phyloP scores from a whole-genome alignment of 2,113 vertebrate species.

The Alouatta palliata region DNA sequence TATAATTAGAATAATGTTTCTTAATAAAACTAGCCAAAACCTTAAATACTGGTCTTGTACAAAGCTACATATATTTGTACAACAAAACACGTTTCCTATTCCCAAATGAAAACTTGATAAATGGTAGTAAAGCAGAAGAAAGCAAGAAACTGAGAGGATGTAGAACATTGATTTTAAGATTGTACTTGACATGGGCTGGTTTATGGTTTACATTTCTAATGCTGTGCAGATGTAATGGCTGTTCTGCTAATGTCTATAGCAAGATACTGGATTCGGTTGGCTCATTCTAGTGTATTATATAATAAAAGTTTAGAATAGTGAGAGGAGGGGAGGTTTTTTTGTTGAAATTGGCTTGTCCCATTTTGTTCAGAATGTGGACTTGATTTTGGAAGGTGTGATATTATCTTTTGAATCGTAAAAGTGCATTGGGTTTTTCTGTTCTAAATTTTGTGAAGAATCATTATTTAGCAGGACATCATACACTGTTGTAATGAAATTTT shows the following conservation, averaged over 20 bases:
- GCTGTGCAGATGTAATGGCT: neutral
- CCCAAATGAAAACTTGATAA: neutral
- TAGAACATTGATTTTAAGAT: neutral
- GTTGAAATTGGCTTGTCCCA: neutral
- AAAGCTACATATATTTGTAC: neutral
- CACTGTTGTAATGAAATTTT: neutral
- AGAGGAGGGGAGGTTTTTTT: neutral
- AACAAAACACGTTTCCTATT: neutral
- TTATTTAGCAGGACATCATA: neutral
- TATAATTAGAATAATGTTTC: neutral
- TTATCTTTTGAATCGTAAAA: slow-evolving; percentile 9
- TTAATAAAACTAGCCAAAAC: neutral
- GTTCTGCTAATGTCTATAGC: neutral
- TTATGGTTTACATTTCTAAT: neutral
- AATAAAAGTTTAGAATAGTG: neutral
- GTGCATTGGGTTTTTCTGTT: neutral
- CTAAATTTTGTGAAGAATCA: neutral
- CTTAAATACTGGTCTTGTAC: neutral
- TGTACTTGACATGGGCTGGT: neutral
- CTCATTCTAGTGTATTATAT: neutral
- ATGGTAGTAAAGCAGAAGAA: neutral
- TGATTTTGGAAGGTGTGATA: neutral
- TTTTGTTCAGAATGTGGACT: neutral
- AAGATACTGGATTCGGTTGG: neutral
- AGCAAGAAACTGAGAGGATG: neutral